Evolutionary conservation across 2,888 invertebrate genomes (phyloP).

Genomic region (Cistogaster globosa): DNA sequence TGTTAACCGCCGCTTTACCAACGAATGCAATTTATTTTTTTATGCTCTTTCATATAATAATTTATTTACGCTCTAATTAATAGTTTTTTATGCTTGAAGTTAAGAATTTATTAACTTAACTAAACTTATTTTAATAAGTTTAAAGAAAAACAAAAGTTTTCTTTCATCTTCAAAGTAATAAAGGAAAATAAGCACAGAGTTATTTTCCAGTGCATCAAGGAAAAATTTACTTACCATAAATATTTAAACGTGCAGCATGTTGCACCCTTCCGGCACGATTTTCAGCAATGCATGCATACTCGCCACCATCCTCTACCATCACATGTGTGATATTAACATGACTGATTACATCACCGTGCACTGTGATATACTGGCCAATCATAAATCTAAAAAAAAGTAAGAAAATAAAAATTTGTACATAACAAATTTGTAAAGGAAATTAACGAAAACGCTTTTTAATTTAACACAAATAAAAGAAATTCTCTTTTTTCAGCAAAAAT

Average conservation of each 20-base stretch:
- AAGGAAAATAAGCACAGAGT: neutral
- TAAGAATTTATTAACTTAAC: no score
- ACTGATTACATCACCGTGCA: constrained; percentile 91
- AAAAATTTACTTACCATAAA: constrained; percentile 87
- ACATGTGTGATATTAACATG: constrained; percentile 92
- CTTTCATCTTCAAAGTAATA: neutral
- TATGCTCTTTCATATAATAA: no score
- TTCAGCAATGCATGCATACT: constrained; percentile 90
- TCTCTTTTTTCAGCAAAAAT: no score
- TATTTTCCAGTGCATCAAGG: neutral
- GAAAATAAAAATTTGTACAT: neutral
- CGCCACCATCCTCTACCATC: constrained; percentile 91
- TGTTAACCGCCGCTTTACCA: no score
- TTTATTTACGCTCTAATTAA: no score
- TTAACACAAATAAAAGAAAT: no score
- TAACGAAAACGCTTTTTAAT: no score
- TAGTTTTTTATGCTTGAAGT: no score
- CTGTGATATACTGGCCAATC: constrained; percentile 90
- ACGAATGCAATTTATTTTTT: no score
- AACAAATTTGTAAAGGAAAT: neutral
- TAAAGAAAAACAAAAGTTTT: neutral
- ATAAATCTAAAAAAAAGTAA: constrained; percentile 85
- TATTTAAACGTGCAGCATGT: constrained; percentile 90
- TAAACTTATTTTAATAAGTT: no score
- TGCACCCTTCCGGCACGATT: constrained; percentile 89